phyloP scores from a whole-genome alignment of 2,888 invertebrate species.

The Metacarcinus magister region DNA sequence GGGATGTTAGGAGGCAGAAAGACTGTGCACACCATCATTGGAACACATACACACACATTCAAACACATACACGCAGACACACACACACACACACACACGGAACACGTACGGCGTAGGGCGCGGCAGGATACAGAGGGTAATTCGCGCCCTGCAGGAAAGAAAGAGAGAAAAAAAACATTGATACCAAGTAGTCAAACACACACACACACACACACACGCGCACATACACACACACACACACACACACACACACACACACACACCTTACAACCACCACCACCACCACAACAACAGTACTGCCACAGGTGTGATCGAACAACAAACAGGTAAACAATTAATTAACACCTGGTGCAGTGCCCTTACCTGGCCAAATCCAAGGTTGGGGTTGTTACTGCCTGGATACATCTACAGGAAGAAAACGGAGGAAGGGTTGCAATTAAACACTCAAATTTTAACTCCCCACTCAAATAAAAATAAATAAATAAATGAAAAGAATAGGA shows the following conservation, averaged over 20 bases:
- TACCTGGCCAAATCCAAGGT: conserved; percentile 1
- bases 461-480: not conserved
- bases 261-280: not conserved
- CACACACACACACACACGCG: not conserved
- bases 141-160: too few relatives aligned
- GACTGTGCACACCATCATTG: not conserved
- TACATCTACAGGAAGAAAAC: not conserved
- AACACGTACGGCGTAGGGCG: not conserved
- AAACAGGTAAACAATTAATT: not conserved
- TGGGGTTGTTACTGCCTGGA: conserved; percentile 9
- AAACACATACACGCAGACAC: not conserved
- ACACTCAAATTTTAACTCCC: not conserved
- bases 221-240: not conserved
- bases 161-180: not conserved
- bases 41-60: not conserved
- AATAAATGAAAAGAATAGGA: not conserved
- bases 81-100: not conserved
- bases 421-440: not conserved
- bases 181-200: not conserved
- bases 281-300: not conserved
- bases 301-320: not conserved
- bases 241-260: not conserved
- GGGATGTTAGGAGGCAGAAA: not conserved
- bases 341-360: not conserved
- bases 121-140: not conserved